phyloP scores from a whole-genome alignment of 2,888 invertebrate species.

The Phragmatobia fuliginosa region DNA sequence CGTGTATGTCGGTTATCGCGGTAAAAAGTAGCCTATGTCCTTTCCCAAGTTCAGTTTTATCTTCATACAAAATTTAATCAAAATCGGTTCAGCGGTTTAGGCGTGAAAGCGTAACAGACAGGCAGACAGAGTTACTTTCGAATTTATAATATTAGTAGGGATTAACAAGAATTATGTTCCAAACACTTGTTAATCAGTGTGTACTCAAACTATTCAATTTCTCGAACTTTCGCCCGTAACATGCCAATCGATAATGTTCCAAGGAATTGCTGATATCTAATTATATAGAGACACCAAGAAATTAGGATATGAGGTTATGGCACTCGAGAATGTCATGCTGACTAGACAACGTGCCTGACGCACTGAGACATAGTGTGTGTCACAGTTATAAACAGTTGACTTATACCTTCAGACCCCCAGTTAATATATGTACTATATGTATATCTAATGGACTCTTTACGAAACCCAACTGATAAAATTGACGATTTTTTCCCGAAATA shows the following conservation, averaged over 20 bases:
- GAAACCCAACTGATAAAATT: neutral
- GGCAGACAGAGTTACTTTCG: too few relatives aligned
- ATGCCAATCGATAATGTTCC: conserved; percentile 9
- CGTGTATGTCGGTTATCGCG: too few relatives aligned
- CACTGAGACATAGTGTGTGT: neutral
- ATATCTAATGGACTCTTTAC: neutral
- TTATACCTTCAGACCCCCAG: neutral
- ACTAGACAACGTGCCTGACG: neutral
- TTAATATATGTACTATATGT: too few relatives aligned
- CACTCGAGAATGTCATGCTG: neutral
- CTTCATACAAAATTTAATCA: too few relatives aligned
- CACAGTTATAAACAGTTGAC: neutral
- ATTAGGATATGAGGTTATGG: neutral
- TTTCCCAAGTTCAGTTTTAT: too few relatives aligned
- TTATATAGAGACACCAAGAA: neutral
- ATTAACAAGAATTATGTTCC: neutral
- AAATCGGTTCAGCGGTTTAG: too few relatives aligned
- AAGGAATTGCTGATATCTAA: conserved; percentile 13
- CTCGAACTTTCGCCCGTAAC: conserved; percentile 9
- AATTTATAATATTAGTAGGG: too few relatives aligned
- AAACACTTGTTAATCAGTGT: neutral
- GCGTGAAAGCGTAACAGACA: too few relatives aligned
- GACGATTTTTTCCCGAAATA: neutral
- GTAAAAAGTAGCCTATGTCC: too few relatives aligned
- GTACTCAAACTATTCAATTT: neutral